Conservation (phyloP, 2,888 invertebrate species). For the Drosophila testacea region DNA sequence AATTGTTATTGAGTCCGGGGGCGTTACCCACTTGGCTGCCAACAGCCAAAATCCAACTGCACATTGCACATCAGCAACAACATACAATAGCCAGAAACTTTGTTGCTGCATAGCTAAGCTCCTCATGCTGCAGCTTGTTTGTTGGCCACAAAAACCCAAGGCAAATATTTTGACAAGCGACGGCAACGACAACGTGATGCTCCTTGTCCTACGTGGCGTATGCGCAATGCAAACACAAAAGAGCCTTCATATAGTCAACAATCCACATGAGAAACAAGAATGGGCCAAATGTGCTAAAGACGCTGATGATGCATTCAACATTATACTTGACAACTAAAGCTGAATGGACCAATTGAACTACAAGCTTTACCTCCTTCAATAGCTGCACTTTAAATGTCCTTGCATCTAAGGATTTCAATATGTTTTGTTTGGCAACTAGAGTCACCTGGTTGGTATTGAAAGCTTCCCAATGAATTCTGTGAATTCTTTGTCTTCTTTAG, state of each 20-base stretch:
- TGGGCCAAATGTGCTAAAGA: slow-evolving; percentile 36
- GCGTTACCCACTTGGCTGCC: slow-evolving; percentile 27
- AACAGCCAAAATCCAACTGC: slow-evolving; percentile 31
- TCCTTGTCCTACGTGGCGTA: slow-evolving; percentile 52
- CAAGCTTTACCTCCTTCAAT: slow-evolving; percentile 8
- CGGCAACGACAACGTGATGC: slow-evolving; percentile 37
- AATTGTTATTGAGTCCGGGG: slow-evolving; percentile 64
- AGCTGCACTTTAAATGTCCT: slow-evolving; percentile 11
- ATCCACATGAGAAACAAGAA: neutral
- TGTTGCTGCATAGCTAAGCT: slow-evolving; percentile 47
- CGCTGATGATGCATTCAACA: slow-evolving; percentile 52
- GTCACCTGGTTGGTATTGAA: neutral
- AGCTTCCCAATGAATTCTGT: neutral
- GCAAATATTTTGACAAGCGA: slow-evolving; percentile 51
- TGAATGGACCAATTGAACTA: slow-evolving; percentile 36
- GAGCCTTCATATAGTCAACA: neutral
- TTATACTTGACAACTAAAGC: slow-evolving; percentile 34
- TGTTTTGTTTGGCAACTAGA: neutral
- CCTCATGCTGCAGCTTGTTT: slow-evolving; percentile 28
- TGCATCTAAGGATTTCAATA: neutral
- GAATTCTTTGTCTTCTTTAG: neutral
- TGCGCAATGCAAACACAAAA: slow-evolving; percentile 48
- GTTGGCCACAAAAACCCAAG: slow-evolving; percentile 51
- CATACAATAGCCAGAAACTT: slow-evolving; percentile 31
- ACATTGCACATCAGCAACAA: slow-evolving; percentile 25